Evolutionary conservation across 1,140 invertebrate genomes (phyloP).

Genomic region (Neomicropteryx cornuta): DNA sequence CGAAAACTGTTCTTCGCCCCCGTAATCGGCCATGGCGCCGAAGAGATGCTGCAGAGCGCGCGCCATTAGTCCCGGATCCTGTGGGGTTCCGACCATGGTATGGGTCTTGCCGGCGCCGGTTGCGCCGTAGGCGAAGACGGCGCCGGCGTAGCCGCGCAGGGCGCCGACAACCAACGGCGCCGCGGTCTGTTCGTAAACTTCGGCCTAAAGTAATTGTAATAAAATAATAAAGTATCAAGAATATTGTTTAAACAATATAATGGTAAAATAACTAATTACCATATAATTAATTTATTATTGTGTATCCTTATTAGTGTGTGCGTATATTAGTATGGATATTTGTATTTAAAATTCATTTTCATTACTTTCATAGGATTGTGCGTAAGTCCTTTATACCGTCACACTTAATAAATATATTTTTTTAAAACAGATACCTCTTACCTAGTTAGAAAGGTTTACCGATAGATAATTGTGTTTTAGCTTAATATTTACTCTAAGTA

Average conservation of each 20-base stretch:
- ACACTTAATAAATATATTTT: constrained; percentile 1
- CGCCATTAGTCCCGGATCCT: constrained; percentile 78
- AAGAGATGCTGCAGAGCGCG: constrained; percentile 78
- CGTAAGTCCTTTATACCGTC: not conserved
- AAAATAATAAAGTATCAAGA: constrained; percentile 4
- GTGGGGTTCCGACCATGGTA: constrained; percentile 72
- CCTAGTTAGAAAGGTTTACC: too few species aligned
- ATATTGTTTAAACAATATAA: not conserved
- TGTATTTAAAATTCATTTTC: not conserved
- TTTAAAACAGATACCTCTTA: too few species aligned
- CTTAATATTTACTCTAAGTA: too few species aligned
- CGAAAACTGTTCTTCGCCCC: constrained; percentile 42
- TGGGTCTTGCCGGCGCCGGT: constrained; percentile 88
- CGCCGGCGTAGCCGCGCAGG: constrained; percentile 85
- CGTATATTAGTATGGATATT: constrained; percentile 1
- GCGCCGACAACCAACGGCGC: constrained; percentile 82
- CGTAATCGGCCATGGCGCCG: constrained; percentile 43
- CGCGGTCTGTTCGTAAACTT: constrained; percentile 73
- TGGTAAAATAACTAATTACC: too few species aligned
- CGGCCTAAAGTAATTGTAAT: constrained; percentile 50
- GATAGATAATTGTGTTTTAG: too few species aligned
- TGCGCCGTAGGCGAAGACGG: constrained; percentile 94
- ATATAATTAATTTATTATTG: constrained; percentile 4
- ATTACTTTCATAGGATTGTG: too few species aligned
- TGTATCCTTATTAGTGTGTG: not conserved